phyloP scores from a whole-genome alignment of 2,797 vertebrate genomes.

The Cyclura pinguis region DNA sequence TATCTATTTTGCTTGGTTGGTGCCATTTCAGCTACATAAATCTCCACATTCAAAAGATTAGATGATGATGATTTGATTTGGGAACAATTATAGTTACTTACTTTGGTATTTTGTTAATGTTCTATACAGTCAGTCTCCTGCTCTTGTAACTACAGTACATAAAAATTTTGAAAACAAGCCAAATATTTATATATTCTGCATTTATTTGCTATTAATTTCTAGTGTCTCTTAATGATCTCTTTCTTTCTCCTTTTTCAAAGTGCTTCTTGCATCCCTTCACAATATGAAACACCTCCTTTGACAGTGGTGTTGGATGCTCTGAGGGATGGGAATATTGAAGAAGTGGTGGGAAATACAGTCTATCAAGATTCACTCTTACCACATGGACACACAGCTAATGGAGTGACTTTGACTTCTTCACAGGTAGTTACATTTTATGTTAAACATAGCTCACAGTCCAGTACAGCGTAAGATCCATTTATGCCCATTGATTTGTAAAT shows the following conservation, averaged over 20 bases:
- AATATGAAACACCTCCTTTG: constrained; percentile 79
- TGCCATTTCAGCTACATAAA: background rate
- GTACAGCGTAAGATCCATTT: background rate
- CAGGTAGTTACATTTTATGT: constrained; percentile 82
- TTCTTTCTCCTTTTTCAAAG: constrained; percentile 79
- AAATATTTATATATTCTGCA: background rate
- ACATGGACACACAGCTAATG: constrained; percentile 64
- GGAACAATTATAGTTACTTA: background rate
- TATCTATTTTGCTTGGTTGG: background rate
- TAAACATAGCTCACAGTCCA: background rate
- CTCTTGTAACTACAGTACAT: background rate
- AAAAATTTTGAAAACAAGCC: background rate
- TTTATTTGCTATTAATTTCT: constrained; percentile 10
- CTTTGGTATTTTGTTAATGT: background rate
- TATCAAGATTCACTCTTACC: constrained; percentile 56
- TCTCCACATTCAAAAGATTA: background rate
- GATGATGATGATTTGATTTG: background rate
- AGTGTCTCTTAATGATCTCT: constrained; percentile 11
- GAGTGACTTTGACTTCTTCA: constrained; percentile 82
- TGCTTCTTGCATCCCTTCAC: constrained; percentile 82
- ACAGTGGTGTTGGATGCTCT: constrained; percentile 82
- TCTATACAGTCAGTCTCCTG: background rate
- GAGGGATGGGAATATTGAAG: constrained; percentile 70
- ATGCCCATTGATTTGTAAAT: background rate
- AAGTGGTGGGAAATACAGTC: constrained; percentile 56